Base-by-base conservation (phyloP, 1,140 invertebrate species). In the Elymnias hypermnestra region DNA sequence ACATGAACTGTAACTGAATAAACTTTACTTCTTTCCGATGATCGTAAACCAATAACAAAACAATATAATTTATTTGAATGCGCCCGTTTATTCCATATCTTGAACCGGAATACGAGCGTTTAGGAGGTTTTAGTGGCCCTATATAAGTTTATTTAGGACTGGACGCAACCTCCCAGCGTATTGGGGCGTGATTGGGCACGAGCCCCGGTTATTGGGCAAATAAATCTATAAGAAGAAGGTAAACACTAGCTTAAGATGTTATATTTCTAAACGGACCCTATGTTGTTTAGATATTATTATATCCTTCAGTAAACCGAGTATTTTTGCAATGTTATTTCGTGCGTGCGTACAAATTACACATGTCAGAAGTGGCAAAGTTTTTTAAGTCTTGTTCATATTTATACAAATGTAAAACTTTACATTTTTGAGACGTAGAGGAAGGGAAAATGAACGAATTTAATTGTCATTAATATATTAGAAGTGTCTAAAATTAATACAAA, bases 121-220 rank as follows among this genome's bases (percentile, higher is more conserved):
- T 21, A 17, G 33, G 17, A 9, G 17, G 33, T 19, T 69, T 72
- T 72, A 71, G 67, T 56, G 56, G 58, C 57, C 55, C 56, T 33
- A 13, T 49, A 45, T 43, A 31, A 64, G 72, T 79, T 79, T 73
- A 61, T 64, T 79, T 79, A 76, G 72, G 72, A 72, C 63, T 63
- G 62, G 57, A 57, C 60, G 53, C 14, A 42, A 31, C 49, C 51
- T 57, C 55, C 54, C 44, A 44, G 39, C 52, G 63, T 72, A 72
- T 75, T 66, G 66, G 57, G 53, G 47, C 42, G 63, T 71, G 72
- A 79, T 79, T 75, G 72, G 70, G 64, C 70, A 59, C 60, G 62
- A 63, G 55, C 52, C 47, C 35, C 59, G 66, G 73, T 72, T 70
- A 68, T 72, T 73, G 60, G 65, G 57, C 67, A 72, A 66, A 75